phyloP scores from a whole-genome alignment of 2,113 vertebrate genomes.

The Vombatus ursinus region DNA sequence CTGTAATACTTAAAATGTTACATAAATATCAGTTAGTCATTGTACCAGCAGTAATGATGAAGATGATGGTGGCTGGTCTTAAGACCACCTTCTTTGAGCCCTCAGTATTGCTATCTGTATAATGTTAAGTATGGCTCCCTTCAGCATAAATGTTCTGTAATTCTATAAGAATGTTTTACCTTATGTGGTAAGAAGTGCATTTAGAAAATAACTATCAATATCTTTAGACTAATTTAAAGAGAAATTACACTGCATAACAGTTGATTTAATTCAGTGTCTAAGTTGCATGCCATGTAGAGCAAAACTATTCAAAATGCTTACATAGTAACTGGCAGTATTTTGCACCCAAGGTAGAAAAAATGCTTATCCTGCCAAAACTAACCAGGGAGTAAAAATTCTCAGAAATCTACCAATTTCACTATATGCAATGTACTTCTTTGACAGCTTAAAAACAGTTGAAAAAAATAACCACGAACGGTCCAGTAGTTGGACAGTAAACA shows the following conservation, averaged over 20 bases:
- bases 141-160: neutral
- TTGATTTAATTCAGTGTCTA: conserved; percentile 66
- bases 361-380: conserved; percentile 84
- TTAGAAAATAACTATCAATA: conserved; percentile 60
- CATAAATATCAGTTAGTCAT: neutral
- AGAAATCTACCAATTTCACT: conserved; percentile 80
- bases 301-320: conserved; percentile 81
- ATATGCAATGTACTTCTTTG: conserved; percentile 77
- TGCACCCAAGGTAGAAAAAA: conserved; percentile 78
- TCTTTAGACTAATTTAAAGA: conserved; percentile 55
- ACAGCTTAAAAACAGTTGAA: conserved; percentile 82
- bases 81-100: neutral
- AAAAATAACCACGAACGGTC: conserved; percentile 78
- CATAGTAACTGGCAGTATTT: conserved; percentile 80
- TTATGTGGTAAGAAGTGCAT: conserved; percentile 37
- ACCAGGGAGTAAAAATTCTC: conserved; percentile 79
- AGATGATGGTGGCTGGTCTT: neutral
- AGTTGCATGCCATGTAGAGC: conserved; percentile 54
- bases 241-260: conserved; percentile 53
- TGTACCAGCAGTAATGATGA: neutral
- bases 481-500: conserved; percentile 81
- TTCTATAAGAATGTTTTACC: neutral
- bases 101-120: neutral
- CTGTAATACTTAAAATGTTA: neutral
- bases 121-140: neutral